Evolutionary conservation across 2,888 invertebrate genomes (phyloP).

Genomic region (Yponomeuta malinellus): DNA sequence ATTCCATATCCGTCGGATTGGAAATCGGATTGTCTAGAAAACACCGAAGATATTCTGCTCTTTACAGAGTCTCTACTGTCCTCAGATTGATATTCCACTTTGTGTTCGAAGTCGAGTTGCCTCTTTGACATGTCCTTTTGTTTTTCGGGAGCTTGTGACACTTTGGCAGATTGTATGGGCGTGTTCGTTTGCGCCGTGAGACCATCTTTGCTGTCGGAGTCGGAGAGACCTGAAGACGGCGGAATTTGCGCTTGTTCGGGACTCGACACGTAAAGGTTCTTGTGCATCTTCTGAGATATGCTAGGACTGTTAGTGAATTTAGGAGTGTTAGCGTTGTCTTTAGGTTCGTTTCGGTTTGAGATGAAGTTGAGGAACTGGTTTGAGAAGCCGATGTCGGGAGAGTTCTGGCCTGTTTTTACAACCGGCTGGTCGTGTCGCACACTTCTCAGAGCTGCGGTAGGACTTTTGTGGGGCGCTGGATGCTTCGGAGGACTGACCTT

Average conservation of each 20-base stretch:
- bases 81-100: conserved; percentile 63
- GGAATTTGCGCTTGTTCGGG: conserved; percentile 71
- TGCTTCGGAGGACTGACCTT: conserved; percentile 44
- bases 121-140: conserved; percentile 68
- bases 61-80: conserved; percentile 69
- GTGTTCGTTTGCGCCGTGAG: conserved; percentile 62
- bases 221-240: conserved; percentile 67
- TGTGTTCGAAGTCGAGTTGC: conserved; percentile 67
- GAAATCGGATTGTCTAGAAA: conserved; percentile 62
- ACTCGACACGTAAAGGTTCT: conserved; percentile 69
- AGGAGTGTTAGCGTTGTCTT: conserved; percentile 71
- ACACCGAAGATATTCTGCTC: conserved; percentile 61
- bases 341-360: conserved; percentile 69
- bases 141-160: conserved; percentile 53
- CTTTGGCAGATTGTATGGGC: conserved; percentile 64
- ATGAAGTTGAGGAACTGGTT: conserved; percentile 69
- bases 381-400: conserved; percentile 67
- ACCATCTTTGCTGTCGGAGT: conserved; percentile 67
- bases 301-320: conserved; percentile 70
- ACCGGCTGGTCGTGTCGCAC: conserved; percentile 65
- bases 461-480: conserved; percentile 47
- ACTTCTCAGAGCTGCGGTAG: conserved; percentile 58
- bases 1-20: conserved; percentile 69
- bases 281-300: conserved; percentile 71
- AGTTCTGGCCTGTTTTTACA: conserved; percentile 53